Conservation (phyloP, 2,113 vertebrate genomes). For the Marmota flaviventris region DNA sequence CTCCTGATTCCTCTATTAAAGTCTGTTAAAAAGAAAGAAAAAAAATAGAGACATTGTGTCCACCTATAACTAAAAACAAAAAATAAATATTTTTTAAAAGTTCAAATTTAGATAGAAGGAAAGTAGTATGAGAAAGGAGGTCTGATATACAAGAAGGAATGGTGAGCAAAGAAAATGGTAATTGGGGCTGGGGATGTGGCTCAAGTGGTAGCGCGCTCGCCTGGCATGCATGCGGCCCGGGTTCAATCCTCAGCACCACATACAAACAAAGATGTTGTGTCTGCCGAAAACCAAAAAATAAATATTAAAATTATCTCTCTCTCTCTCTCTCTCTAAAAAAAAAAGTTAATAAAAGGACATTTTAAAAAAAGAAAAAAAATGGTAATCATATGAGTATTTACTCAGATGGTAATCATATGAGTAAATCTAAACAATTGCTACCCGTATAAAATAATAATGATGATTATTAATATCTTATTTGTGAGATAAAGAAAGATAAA, state of each 20-base stretch:
- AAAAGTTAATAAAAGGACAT: too few species aligned
- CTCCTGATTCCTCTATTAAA: conserved; percentile 65
- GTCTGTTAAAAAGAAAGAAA: conserved; percentile 80
- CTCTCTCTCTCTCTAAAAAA: too few species aligned
- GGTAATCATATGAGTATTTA: conserved; percentile 27
- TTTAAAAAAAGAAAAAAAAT: not conserved
- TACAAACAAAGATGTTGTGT: too few species aligned
- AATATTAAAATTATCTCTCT: too few species aligned
- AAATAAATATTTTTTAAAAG: too few species aligned
- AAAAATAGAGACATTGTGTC: too few species aligned
- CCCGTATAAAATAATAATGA: conserved; percentile 4
- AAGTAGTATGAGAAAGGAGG: not conserved
- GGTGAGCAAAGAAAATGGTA: conserved; percentile 34
- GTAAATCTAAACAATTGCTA: conserved; percentile 35
- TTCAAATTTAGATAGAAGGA: not conserved
- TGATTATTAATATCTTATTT: not conserved
- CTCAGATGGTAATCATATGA: conserved; percentile 6
- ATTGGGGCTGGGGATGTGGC: not conserved
- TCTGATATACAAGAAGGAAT: not conserved
- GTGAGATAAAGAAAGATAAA: conserved; percentile 17
- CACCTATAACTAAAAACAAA: too few species aligned
- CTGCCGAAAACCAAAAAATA: too few species aligned
- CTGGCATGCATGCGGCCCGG: too few species aligned
- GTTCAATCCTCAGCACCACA: too few species aligned
- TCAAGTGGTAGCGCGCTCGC: too few species aligned